Conservation (phyloP, 2,888 invertebrate species). For the Congeria kusceri region DNA sequence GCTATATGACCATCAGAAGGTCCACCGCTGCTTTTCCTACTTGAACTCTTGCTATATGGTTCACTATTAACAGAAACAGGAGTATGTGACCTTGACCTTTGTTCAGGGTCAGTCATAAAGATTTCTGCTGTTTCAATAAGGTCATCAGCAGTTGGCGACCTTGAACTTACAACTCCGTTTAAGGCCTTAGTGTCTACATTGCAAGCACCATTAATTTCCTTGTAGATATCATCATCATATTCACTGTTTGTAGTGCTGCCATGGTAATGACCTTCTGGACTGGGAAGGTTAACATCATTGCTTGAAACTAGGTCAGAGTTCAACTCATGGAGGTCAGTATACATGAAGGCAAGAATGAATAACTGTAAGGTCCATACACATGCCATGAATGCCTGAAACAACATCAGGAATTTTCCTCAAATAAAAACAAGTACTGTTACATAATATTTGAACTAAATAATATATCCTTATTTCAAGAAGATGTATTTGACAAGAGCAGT, state of each 20-base stretch:
- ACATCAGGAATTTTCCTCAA: neutral
- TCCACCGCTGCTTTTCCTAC: neutral
- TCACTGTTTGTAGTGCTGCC: slow-evolving; percentile 17
- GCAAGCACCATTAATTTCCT: slow-evolving; percentile 28
- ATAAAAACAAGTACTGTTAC: no score
- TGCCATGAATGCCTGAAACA: slow-evolving; percentile 85
- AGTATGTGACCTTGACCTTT: slow-evolving; percentile 4
- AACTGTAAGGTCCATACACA: slow-evolving; percentile 81
- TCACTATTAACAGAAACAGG: slow-evolving; percentile 17
- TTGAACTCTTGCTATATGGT: slow-evolving; percentile 4
- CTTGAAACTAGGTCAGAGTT: neutral
- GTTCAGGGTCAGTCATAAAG: slow-evolving; percentile 35
- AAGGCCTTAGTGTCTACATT: slow-evolving; percentile 24
- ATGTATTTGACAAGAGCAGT: no score
- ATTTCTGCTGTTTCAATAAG: slow-evolving; percentile 62
- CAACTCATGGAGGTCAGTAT: slow-evolving; percentile 69
- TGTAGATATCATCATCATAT: slow-evolving; percentile 58
- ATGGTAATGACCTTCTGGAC: slow-evolving; percentile 3
- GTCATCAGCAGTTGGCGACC: slow-evolving; percentile 31
- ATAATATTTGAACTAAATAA: no score
- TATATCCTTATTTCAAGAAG: no score
- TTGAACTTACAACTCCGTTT: slow-evolving; percentile 22
- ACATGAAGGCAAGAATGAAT: slow-evolving; percentile 72
- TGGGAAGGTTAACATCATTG: no score
- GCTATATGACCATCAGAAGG: slow-evolving; percentile 7